phyloP scores from a whole-genome alignment of 2,888 invertebrate genomes.

The Stenotaenia linearis region DNA sequence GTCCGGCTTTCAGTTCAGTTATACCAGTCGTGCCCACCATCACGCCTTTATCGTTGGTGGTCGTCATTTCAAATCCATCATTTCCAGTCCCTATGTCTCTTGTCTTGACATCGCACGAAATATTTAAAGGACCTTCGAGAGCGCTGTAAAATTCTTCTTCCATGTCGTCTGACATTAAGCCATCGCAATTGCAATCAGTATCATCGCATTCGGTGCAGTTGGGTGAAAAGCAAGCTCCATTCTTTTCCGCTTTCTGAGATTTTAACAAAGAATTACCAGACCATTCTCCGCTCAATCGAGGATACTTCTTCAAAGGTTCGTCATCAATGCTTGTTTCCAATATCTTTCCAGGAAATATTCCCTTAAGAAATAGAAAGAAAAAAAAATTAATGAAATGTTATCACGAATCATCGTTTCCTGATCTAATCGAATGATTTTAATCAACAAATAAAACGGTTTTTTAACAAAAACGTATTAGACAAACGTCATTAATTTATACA shows the following conservation, averaged over 20 bases:
- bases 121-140: background rate
- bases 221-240: background rate
- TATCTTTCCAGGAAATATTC: constrained; percentile 47
- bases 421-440: background rate
- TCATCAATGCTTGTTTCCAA: constrained; percentile 63
- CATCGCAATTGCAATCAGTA: background rate
- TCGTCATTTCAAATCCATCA: background rate
- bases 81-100: constrained; percentile 24
- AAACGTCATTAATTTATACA: background rate
- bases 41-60: constrained; percentile 37
- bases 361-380: constrained; percentile 52
- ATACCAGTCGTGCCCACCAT: constrained; percentile 39
- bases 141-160: background rate
- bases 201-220: background rate
- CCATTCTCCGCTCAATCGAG: constrained; percentile 48
- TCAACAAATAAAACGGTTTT: background rate
- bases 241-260: background rate
- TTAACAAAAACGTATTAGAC: background rate
- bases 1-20: constrained; percentile 37
- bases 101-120: constrained; percentile 41
- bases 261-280: background rate
- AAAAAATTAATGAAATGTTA: background rate
- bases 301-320: constrained; percentile 68
- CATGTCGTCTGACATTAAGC: constrained; percentile 35
- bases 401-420: constrained; percentile 2